Evolutionary conservation across 2,113 vertebrate genomes (phyloP).

Genomic region (Sinosuthora webbiana): DNA sequence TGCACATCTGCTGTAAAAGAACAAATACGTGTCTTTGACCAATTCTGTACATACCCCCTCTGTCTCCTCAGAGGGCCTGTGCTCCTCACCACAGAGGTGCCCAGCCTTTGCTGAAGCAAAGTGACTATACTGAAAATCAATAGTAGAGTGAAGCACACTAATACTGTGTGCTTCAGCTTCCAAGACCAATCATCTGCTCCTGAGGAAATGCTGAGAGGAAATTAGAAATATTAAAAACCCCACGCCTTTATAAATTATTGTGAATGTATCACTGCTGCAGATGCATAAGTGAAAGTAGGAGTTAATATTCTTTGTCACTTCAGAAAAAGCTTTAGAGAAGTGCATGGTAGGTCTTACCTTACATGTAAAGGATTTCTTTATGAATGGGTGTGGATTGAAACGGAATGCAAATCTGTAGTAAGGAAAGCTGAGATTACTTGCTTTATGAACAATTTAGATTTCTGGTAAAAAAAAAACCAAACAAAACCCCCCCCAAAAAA

Average conservation of each 20-base stretch:
- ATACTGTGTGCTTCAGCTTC: neutral
- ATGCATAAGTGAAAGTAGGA: neutral
- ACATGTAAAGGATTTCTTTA: neutral
- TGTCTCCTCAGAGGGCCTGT: neutral
- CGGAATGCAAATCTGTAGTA: neutral
- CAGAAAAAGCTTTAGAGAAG: neutral
- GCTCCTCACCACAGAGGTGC: neutral
- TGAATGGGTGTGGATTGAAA: neutral
- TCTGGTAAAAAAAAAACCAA: fast-evolving
- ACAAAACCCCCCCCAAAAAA: too few relatives aligned
- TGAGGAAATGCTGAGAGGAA: neutral
- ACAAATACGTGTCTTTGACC: neutral
- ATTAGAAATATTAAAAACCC: neutral
- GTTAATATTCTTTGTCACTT: neutral
- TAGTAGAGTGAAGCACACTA: neutral
- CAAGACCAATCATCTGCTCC: neutral
- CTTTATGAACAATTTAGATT: neutral
- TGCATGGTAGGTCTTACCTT: neutral
- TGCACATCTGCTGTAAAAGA: neutral
- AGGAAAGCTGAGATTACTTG: neutral
- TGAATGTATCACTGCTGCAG: neutral
- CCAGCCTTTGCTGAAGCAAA: neutral
- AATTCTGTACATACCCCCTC: neutral
- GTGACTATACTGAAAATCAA: neutral
- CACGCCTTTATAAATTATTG: neutral